A percentile compares a stretch with the other conserved stretches of the same genome.
phyloP scores from a whole-genome alignment of 2,888 invertebrate genomes.

The Hipparchia semele region DNA sequence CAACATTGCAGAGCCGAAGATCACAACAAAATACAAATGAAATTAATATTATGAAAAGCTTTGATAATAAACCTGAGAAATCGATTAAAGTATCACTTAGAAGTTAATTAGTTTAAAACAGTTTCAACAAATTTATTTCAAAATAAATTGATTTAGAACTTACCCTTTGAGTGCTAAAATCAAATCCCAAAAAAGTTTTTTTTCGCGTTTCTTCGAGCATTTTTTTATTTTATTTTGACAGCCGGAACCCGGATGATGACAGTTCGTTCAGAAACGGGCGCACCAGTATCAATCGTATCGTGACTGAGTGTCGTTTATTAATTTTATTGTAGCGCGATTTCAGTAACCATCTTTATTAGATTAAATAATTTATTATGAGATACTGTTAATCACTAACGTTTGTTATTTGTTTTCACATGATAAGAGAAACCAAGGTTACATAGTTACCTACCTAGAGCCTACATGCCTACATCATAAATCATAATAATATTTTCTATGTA shows the following conservation, averaged over 20 bases:
- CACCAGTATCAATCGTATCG: slow-evolving; percentile 29
- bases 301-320: slow-evolving; percentile 30
- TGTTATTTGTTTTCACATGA: slow-evolving; percentile 28
- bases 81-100: too few relatives aligned
- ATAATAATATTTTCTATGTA: too few relatives aligned
- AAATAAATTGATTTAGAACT: background rate
- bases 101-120: too few relatives aligned
- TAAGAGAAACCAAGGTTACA: slow-evolving; percentile 27
- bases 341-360: slow-evolving; percentile 27
- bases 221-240: slow-evolving; percentile 65
- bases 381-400: slow-evolving; percentile 21
- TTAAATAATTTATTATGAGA: slow-evolving; percentile 22
- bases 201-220: slow-evolving; percentile 65
- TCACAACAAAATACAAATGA: too few relatives aligned
- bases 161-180: slow-evolving; percentile 95
- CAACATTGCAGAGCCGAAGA: background rate
- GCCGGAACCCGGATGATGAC: slow-evolving; percentile 36
- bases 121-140: background rate
- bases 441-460: background rate
- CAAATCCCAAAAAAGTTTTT: slow-evolving; percentile 90
- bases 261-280: slow-evolving; percentile 44
- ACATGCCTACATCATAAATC: too few relatives aligned
- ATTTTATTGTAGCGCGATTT: slow-evolving; percentile 23
- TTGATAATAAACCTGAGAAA: too few relatives aligned
- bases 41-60: too few relatives aligned